phyloP scores from a whole-genome alignment of 2,113 vertebrate species.

The Brachyhypopomus gauderio region DNA sequence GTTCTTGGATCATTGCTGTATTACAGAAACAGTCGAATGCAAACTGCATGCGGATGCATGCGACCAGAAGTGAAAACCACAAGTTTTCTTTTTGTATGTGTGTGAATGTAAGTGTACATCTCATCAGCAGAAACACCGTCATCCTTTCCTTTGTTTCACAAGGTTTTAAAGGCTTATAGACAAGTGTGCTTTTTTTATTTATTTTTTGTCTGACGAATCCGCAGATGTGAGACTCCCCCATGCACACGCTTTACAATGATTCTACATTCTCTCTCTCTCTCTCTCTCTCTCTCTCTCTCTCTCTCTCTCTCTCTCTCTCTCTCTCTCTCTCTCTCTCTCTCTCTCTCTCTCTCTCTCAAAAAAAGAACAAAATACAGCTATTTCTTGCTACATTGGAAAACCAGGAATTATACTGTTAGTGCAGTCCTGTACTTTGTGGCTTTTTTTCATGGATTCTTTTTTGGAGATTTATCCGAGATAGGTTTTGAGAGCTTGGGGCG shows the following conservation, averaged over 20 bases:
- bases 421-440: conserved; percentile 41
- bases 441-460: conserved; percentile 37
- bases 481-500: conserved; percentile 15
- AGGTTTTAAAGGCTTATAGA: background rate
- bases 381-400: conserved; percentile 37
- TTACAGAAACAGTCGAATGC: background rate
- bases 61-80: conserved; percentile 34
- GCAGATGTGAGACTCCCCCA: conserved; percentile 38
- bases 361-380: conserved; percentile 29
- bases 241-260: conserved; percentile 14
- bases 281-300: background rate
- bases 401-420: conserved; percentile 36
- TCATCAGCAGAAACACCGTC: background rate
- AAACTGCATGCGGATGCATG: conserved; percentile 12
- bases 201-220: conserved; percentile 20
- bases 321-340: background rate
- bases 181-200: conserved; percentile 6
- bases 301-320: no score
- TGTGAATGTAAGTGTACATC: background rate
- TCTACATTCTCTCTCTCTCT: background rate
- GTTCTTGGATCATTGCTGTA: conserved; percentile 20
- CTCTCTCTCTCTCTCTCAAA: background rate
- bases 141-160: background rate
- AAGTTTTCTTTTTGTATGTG: background rate
- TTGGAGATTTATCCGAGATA: conserved; percentile 30